These are phyloP conservation scores for Tapera naevia DNA, from an alignment of 2,797 vertebrate genomes.

Conservation along the genomic window DNA sequence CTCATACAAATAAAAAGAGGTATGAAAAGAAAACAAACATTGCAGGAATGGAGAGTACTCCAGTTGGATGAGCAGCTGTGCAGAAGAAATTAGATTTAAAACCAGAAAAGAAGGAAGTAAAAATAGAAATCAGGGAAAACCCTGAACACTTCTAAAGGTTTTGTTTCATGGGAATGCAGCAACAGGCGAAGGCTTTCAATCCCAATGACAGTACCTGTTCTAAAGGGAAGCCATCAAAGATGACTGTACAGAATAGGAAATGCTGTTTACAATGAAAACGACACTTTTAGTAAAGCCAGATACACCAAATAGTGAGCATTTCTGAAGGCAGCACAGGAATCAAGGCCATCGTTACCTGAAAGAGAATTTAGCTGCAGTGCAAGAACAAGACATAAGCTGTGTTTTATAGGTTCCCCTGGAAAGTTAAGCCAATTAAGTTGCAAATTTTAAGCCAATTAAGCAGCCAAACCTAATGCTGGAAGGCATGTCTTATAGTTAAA, in stretches of 20 bases:
- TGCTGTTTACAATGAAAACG: neutral
- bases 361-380: neutral
- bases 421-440: neutral
- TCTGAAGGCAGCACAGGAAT: neutral
- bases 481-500: constrained; percentile 7
- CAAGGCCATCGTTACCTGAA: neutral
- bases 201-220: neutral
- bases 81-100: neutral
- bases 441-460: constrained; percentile 18
- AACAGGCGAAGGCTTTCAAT: neutral
- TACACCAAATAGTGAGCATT: neutral
- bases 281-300: neutral
- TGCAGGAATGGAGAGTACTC: neutral
- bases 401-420: neutral
- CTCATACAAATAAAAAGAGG: neutral
- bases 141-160: neutral
- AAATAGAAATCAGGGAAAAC: neutral
- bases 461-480: neutral
- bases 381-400: neutral
- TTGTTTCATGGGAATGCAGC: neutral
- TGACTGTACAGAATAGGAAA: neutral
- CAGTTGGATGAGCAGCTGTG: neutral
- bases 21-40: neutral
- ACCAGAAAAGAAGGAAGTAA: neutral
- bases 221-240: neutral